phyloP scores from a whole-genome alignment of 2,797 vertebrate species.

The Darevskia nairensis region DNA sequence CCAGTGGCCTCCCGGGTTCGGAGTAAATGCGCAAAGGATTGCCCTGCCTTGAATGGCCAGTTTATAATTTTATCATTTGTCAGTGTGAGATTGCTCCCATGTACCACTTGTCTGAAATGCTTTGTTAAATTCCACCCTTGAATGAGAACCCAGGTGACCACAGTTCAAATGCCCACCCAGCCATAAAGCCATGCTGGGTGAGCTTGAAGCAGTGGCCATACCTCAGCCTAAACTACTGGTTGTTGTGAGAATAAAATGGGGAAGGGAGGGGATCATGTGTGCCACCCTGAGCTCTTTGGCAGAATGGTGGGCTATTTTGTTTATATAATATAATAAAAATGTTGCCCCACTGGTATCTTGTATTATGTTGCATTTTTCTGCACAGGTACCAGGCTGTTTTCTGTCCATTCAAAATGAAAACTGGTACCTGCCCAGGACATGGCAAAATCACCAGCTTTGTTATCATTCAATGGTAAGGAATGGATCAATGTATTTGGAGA shows the following conservation, averaged over 20 bases:
- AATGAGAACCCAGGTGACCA: too few relatives aligned
- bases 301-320: too few relatives aligned
- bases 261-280: too few relatives aligned
- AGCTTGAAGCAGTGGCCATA: too few relatives aligned
- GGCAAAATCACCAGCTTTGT: neutral
- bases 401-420: neutral
- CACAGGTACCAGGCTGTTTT: neutral
- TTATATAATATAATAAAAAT: neutral
- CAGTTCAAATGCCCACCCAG: too few relatives aligned
- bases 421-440: neutral
- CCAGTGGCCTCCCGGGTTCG: too few relatives aligned
- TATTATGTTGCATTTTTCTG: neutral
- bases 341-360: neutral
- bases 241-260: too few relatives aligned
- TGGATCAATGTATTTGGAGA: neutral
- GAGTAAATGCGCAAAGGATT: slow-evolving; percentile 2
- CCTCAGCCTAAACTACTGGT: too few relatives aligned
- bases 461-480: neutral
- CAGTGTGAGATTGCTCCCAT: neutral
- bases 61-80: neutral
- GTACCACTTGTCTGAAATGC: neutral
- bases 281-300: too few relatives aligned
- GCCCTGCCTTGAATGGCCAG: neutral
- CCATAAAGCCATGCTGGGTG: too few relatives aligned
- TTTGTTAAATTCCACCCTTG: too few relatives aligned